A percentile compares a stretch with the other conserved stretches of the same genome.
Conservation (phyloP, 2,797 vertebrate genomes). For the Thalassophryne amazonica region DNA sequence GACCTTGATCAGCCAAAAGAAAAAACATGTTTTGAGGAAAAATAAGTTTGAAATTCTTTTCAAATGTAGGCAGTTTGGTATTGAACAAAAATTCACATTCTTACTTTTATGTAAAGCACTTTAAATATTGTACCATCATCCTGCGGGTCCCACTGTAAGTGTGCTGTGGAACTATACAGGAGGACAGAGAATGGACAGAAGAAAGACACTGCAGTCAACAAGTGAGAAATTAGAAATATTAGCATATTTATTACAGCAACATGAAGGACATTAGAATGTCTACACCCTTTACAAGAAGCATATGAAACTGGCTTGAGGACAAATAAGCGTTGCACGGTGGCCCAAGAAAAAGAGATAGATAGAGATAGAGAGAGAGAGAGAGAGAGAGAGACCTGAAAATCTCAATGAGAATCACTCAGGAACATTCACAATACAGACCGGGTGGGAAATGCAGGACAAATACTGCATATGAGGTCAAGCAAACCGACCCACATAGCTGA, state of each 20-base stretch:
- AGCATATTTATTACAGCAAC: constrained; percentile 85
- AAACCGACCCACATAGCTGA: constrained; percentile 36
- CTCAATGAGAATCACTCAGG: constrained; percentile 42
- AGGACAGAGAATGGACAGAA: constrained; percentile 28
- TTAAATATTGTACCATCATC: constrained; percentile 5
- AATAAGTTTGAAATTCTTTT: too few species aligned
- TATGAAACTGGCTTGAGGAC: constrained; percentile 66
- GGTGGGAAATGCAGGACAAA: constrained; percentile 42
- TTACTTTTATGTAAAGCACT: background rate
- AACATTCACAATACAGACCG: constrained; percentile 55
- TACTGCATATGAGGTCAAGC: constrained; percentile 35
- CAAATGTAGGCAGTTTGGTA: too few species aligned
- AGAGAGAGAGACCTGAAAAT: constrained; percentile 8
- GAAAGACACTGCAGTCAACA: constrained; percentile 65
- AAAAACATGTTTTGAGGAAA: too few species aligned
- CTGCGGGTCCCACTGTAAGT: background rate
- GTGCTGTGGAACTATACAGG: background rate
- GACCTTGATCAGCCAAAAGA: too few species aligned
- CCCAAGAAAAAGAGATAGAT: constrained; percentile 32
- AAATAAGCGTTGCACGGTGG: constrained; percentile 64
- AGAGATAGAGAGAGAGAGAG: background rate
- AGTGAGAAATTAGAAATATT: constrained; percentile 86
- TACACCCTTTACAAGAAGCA: constrained; percentile 75
- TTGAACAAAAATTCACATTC: background rate
- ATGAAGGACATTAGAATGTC: constrained; percentile 78